Base-by-base conservation (phyloP, 2,888 invertebrate species). In the Cinara cedri region DNA sequence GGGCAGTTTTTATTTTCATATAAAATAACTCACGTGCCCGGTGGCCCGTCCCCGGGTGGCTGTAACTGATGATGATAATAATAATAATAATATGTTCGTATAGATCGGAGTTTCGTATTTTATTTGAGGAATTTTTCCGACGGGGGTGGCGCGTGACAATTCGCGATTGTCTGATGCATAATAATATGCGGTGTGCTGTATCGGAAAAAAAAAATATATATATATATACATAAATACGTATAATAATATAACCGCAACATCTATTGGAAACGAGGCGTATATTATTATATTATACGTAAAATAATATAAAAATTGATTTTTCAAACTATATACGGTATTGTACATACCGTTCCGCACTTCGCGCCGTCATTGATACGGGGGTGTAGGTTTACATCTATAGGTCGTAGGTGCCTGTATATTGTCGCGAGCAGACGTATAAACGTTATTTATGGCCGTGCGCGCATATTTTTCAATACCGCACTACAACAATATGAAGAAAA, bases 301-400 rank as follows among this genome's bases (percentile, higher is more conserved):
- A 63, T 74, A 63, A 74, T 63, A 63, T 54, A 74, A 74, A 74
- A 74, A 74, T 74, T 74, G 74, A 74, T 74, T 74, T 63, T 74
- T 65, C 63, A 51, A 74, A 74, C 74, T 11, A n/a, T n/a, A n/a
- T n/a, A n/a, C n/a, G n/a, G n/a, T n/a, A n/a, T 34, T 34, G 34
- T 34, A 34, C 34, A 34, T 34, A 34, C 34, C 34, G 34, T 34
- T 6, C 6, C 34, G 34, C 6, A n/a, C 34, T 3, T 34, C 34
- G 16, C 42, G 34, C 14, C 24, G 63, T 63, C 21, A 74, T 62
- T 51, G 74, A 74, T 63, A 74, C 51, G 42, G 42, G n/a, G 16
- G 24, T 9, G 16, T 21, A 16, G 42, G 62, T 34, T 6, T n/a
- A n/a, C n/a, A n/a, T n/a, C 3, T 34, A 34, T 34, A 34, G 34